Conservation (phyloP, 2,888 invertebrate genomes). For the Clanis bilineata region DNA sequence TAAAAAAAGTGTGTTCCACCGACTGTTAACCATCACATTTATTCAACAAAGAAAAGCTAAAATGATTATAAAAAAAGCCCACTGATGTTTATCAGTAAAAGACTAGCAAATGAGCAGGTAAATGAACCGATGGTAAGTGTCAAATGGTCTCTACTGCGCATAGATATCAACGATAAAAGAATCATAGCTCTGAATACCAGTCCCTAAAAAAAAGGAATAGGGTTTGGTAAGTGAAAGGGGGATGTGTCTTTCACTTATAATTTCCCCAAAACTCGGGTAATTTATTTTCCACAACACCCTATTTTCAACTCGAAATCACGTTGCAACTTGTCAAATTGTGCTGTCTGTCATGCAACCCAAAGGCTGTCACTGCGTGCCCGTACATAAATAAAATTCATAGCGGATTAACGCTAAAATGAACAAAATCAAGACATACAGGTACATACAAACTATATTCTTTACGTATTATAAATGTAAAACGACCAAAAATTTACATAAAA, state of each 20-base stretch:
- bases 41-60: no score
- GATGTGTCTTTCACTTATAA: not conserved
- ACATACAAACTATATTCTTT: constrained; percentile 32
- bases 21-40: no score
- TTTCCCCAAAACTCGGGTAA: not conserved
- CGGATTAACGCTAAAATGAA: constrained; percentile 76
- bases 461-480: not conserved
- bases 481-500: not conserved
- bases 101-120: no score
- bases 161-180: no score
- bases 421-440: constrained; percentile 78
- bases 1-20: no score
- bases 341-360: constrained; percentile 72
- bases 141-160: no score
- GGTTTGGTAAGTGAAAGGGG: no score
- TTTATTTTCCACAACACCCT: not conserved
- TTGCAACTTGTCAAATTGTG: constrained; percentile 31
- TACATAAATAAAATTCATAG: constrained; percentile 64
- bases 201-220: no score
- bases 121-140: no score
- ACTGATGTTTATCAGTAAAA: no score
- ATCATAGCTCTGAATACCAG: no score
- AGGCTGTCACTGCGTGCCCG: constrained; percentile 74
- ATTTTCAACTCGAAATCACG: not conserved
- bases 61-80: no score